A percentile compares a stretch with the other conserved stretches of the same genome.
phyloP scores from a whole-genome alignment of 2,113 vertebrate genomes.

The Podarcis muralis region DNA sequence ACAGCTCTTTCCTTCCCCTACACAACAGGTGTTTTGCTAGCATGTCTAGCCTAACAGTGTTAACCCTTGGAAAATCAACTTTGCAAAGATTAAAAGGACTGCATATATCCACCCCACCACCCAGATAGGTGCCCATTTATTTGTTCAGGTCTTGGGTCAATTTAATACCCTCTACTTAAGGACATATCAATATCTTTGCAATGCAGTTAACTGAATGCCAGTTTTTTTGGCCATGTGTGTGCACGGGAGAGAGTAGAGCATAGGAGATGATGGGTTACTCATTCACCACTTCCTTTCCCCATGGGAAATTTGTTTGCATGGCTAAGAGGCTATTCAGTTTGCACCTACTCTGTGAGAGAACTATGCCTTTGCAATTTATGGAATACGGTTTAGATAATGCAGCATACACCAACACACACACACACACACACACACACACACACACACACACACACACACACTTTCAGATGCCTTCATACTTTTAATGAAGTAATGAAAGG shows the following conservation, averaged over 20 bases:
- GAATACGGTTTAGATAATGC: not conserved
- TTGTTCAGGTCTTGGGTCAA: not conserved
- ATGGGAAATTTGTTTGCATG: not conserved
- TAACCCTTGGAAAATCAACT: not conserved
- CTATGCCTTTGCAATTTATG: not conserved
- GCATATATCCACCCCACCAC: not conserved
- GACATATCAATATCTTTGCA: not conserved
- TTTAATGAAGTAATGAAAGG: not conserved
- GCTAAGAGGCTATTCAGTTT: not conserved
- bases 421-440: not conserved
- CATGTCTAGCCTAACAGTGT: not conserved
- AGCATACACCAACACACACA: not conserved
- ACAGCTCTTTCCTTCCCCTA: too few species aligned
- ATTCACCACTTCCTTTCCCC: not conserved
- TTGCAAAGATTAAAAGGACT: not conserved
- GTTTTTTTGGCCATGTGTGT: not conserved
- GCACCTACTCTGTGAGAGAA: not conserved
- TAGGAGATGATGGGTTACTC: too few species aligned
- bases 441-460: too few species aligned
- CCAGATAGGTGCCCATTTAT: not conserved
- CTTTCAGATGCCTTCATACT: not conserved
- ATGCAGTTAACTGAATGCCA: not conserved
- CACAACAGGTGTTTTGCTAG: too few species aligned
- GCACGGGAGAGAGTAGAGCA: not conserved
- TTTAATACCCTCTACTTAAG: not conserved